These are phyloP conservation scores for Heteropelma amictum DNA, from an alignment of 2,888 invertebrate genomes.

Conservation along the genomic window DNA sequence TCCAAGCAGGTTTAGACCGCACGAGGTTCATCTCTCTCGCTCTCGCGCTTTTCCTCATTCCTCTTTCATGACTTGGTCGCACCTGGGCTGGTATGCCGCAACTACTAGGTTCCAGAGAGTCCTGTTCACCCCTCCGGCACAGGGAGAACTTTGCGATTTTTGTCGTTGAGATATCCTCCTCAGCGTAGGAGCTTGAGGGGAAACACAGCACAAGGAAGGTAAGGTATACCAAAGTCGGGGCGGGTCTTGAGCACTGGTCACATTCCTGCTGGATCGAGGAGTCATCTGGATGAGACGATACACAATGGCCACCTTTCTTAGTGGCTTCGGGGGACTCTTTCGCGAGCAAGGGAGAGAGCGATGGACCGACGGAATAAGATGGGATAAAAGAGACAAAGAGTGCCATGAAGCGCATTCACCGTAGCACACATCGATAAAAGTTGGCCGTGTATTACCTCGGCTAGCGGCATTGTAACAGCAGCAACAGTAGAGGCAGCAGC, in stretches of 20 bases:
- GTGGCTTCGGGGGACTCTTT: slow-evolving; percentile 44
- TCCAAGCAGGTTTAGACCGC: slow-evolving; percentile 49
- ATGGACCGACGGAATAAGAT: slow-evolving; percentile 10
- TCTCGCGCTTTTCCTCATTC: slow-evolving; percentile 31
- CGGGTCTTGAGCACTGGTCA: slow-evolving; percentile 61
- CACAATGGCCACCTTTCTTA: slow-evolving; percentile 62
- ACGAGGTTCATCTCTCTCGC: slow-evolving; percentile 34
- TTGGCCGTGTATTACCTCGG: slow-evolving; percentile 31
- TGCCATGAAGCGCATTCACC: slow-evolving; percentile 31
- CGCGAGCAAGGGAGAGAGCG: slow-evolving; percentile 1
- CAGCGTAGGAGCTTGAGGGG: slow-evolving; percentile 26
- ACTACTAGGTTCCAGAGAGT: slow-evolving; percentile 44
- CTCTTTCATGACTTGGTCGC: slow-evolving; percentile 45
- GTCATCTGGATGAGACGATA: slow-evolving; percentile 68
- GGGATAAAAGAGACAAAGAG: not conserved
- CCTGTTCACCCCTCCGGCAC: slow-evolving; percentile 52
- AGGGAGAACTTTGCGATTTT: slow-evolving; percentile 57
- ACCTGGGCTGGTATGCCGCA: slow-evolving; percentile 41
- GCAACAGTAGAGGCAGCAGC: slow-evolving; percentile 34
- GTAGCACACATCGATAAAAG: slow-evolving; percentile 21
- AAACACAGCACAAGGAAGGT: slow-evolving; percentile 44
- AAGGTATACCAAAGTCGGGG: slow-evolving; percentile 41
- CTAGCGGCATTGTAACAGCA: slow-evolving; percentile 41
- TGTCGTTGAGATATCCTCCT: slow-evolving; percentile 48
- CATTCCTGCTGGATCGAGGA: slow-evolving; percentile 65